Base-by-base conservation (phyloP, 2,113 vertebrate species). In the Orthonyx spaldingii region DNA sequence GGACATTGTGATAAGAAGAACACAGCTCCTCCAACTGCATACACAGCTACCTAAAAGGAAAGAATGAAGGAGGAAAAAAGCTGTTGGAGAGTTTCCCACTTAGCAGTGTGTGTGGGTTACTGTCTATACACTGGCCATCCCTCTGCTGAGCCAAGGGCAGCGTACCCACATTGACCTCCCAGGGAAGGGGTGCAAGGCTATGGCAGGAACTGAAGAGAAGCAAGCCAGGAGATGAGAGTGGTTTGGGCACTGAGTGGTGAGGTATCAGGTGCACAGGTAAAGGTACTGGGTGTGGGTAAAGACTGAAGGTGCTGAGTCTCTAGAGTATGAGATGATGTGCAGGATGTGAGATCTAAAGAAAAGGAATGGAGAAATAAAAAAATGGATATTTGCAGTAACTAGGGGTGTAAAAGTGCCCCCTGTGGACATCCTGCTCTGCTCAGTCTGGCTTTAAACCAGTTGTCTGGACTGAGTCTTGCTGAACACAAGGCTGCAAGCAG, bases 81-180 rank as follows among this genome's bases (percentile, higher is more conserved):
- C 47, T 61, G 42, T 30, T 77, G 86, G 52, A 91, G 78, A 66
- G 47, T 52, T 85, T 89, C 57, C 53, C 22, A 39, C 53, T 55
- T 33, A 16, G 49, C 10, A 3, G 16, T 11, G 10, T 35, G 3
- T 16, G 30, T 28, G n/a, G 33, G 39, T 68, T 60, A 83, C 53
- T 75, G 69, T 46, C 28, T 74, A 16, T 15, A 39, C 2, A 6
- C 22, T 7, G 42, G 21, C 77, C 80, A 69, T 32, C n/a, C 59
- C 7, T 4, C 59, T 50, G 39, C 16, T 63, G 61, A 74, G 60
- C 35, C 9, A 17, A 70, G 65, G 47, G 33, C 78, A 77, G 68
- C 0, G 0, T 7, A 53, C 5, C 46, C 50, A 35, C 57, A 71
- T 1, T 15, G 23, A 76, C 41, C 44, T 79, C 57, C 8, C 21